A percentile compares a stretch with the other conserved stretches of the same genome.
These are phyloP conservation scores for Bergia puertoricense DNA, from an alignment of 92 coral and sea anemone genomes.

Conservation along the genomic window DNA sequence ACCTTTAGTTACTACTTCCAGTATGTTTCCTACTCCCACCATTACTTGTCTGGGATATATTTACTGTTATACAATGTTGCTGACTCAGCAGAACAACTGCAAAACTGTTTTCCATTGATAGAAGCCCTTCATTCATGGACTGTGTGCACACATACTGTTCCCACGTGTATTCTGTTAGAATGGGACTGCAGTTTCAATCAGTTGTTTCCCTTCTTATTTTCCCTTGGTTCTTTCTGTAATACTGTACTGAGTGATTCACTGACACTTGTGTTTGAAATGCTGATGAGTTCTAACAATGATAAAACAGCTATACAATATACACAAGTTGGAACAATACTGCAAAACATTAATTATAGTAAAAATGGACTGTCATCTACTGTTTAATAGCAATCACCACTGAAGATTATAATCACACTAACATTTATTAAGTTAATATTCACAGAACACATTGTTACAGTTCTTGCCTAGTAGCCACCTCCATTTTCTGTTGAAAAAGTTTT, in stretches of 20 bases:
- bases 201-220: too few species aligned
- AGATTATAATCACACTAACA: too few species aligned
- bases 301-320: neutral
- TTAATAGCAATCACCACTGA: neutral
- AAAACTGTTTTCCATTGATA: neutral
- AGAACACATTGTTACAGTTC: neutral
- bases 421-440: too few species aligned
- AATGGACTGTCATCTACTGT: neutral
- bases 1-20: neutral
- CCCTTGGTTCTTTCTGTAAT: too few species aligned
- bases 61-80: neutral
- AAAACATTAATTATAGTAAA: too few species aligned
- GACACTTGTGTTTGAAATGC: neutral
- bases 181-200: too few species aligned
- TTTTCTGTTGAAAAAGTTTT: neutral
- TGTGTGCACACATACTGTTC: too few species aligned
- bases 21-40: neutral
- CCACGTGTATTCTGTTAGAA: too few species aligned
- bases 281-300: neutral
- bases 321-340: neutral
- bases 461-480: neutral
- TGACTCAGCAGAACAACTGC: neutral
- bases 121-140: neutral
- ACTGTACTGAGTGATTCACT: neutral
- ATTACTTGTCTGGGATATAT: neutral